Conservation (phyloP, 37 sponge, comb jelly and placozoan genomes). For the Lycopodina hypogea region DNA sequence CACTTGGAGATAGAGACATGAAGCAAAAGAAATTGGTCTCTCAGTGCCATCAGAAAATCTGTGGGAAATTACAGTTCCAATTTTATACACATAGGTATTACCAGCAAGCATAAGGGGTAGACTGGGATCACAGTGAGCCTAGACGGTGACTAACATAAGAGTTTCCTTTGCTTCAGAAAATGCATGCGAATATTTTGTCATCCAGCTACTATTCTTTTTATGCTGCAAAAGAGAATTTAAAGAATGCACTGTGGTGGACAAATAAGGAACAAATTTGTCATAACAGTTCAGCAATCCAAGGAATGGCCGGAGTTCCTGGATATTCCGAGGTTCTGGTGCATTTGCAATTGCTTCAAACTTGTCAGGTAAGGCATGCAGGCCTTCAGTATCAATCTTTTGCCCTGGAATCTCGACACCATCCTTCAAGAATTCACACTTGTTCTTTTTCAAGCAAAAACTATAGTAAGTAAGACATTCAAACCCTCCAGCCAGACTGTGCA, state of each 20-base stretch:
- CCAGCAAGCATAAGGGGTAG: conserved; percentile 20
- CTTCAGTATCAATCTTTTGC: conserved; percentile 11
- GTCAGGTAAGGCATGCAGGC: not conserved
- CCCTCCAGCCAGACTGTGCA: conserved; percentile 21
- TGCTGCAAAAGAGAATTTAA: no score
- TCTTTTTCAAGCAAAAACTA: not conserved
- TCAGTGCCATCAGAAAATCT: conserved; percentile 41
- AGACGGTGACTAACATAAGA: conserved; percentile 13
- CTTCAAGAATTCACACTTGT: conserved; percentile 22
- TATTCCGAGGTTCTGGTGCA: conserved; percentile 32
- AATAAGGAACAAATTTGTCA: conserved; percentile 10
- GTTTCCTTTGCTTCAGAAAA: conserved; percentile 24
- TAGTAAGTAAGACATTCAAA: conserved; percentile 14
- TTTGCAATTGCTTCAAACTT: conserved; percentile 18
- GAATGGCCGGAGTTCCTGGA: conserved; percentile 23
- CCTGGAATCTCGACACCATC: conserved; percentile 21
- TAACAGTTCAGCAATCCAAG: conserved; percentile 24
- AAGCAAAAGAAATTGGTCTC: conserved; percentile 59
- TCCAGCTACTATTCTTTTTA: not conserved
- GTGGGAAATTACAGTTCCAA: conserved; percentile 52
- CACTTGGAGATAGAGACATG: conserved; percentile 29
- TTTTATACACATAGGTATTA: conserved; percentile 36
- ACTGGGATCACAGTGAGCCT: conserved; percentile 33
- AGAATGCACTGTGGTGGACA: conserved; percentile 6
- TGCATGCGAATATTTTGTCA: not conserved